Conservation (phyloP, 2,888 invertebrate genomes). For the Leptura quadrifasciata region DNA sequence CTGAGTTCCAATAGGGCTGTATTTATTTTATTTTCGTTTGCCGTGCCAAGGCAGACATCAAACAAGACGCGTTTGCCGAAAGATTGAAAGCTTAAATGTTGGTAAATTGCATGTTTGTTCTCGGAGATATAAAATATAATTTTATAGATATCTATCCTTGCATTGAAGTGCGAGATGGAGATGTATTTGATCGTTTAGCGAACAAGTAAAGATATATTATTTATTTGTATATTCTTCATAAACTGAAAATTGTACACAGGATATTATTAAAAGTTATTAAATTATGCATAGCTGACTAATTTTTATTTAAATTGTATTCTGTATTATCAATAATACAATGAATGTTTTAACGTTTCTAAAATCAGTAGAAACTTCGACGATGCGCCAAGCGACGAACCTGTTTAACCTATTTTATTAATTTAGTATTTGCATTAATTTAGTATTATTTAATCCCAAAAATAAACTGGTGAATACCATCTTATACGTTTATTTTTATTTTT, state of each 20-base stretch:
- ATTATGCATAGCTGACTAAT: too few species aligned
- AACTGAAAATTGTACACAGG: too few species aligned
- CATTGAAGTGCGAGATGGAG: constrained; percentile 8
- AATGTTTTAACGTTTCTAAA: not conserved
- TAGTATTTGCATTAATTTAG: not conserved
- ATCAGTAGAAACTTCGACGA: not conserved
- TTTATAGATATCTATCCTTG: constrained; percentile 19
- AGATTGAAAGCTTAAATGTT: constrained; percentile 39
- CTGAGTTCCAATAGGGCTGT: constrained; percentile 50
- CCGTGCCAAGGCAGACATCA: constrained; percentile 40
- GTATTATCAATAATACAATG: too few species aligned
- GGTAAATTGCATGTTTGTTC: constrained; percentile 35
- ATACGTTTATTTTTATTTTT: not conserved
- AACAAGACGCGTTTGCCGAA: constrained; percentile 43
- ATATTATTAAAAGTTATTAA: too few species aligned
- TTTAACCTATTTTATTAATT: not conserved
- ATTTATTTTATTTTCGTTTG: constrained; percentile 46
- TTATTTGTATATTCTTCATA: not conserved
- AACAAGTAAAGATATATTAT: not conserved
- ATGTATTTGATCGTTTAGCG: constrained; percentile 10
- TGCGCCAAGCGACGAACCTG: not conserved
- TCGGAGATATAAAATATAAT: constrained; percentile 27
- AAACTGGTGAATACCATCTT: not conserved
- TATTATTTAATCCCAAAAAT: too few species aligned
- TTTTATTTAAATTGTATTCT: too few species aligned